phyloP scores from a whole-genome alignment of 2,113 vertebrate species.

The Oreochromis niloticus region DNA sequence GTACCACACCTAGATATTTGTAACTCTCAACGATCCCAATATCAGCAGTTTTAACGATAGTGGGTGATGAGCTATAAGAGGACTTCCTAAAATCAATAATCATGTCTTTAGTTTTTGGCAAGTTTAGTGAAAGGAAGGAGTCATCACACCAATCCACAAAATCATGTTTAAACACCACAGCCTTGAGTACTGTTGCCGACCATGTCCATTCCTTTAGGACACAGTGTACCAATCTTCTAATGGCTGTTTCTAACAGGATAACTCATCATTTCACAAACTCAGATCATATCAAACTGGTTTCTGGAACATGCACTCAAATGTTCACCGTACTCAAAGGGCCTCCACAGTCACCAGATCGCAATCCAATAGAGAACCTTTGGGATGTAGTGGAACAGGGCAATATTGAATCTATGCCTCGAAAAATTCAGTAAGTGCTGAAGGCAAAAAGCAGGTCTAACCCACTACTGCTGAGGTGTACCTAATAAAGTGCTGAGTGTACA shows the following conservation, averaged over 20 bases:
- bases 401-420: neutral
- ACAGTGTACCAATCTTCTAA: neutral
- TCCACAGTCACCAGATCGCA: neutral
- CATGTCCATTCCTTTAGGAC: neutral
- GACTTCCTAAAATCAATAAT: neutral
- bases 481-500: neutral
- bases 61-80: accelerated
- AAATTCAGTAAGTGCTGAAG: neutral
- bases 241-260: neutral
- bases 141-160: neutral
- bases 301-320: neutral
- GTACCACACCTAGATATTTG: neutral
- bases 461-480: neutral
- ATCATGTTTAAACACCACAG: neutral
- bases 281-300: neutral
- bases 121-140: neutral
- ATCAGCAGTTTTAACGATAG: neutral
- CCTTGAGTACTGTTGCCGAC: neutral
- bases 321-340: neutral
- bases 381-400: neutral
- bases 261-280: neutral
- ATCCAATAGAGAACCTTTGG: neutral
- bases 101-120: neutral
- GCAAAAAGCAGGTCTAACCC: neutral
- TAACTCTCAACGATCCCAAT: accelerated